Evolutionary conservation across 1,140 invertebrate genomes (phyloP), one percentile per base, ranked within the genome.

Genomic region (Sesamia nonagrioides): DNA sequence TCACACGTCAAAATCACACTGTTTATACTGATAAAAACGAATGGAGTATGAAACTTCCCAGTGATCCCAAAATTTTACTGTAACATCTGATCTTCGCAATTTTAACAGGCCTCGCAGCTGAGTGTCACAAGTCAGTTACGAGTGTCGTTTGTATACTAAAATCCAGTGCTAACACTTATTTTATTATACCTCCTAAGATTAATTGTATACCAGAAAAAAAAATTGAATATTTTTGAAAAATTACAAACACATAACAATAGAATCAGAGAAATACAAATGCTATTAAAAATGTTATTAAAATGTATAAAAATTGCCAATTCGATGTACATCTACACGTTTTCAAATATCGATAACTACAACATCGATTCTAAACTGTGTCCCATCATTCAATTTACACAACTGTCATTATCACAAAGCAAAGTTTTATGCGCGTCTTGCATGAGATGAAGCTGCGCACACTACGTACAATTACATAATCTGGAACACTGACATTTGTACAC

Each of bases 261-360:
- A 27, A 75, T 75, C 15, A 73, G 54, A 73, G 54, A 73, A 21
- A 60, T 73, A 73, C 71, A 60, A 73, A 73, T 52, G 15, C 15
- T n/a, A 73, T 56, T 21, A 42, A 60, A 71, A 58, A 60, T 58
- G 33, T 52, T 56, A 73, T 58, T 45, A 60, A 45, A 9, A 8
- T 48, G 18, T 50, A 73, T 73, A 73, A 58, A 69, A 71, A 45
- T 45, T 66, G 37, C 37, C 17, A 33, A 17, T 71, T 54, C 48
- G 68, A 71, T 54, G 68, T 45, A 54, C 18, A 45, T 17, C 33
- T 71, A 54, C 27, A 17, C 15, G 21, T 17, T 71, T 37, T 37
- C 7, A 37, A 7, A 66, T 21, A 45, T 40, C 48, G 48, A 66
- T 60, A 60, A 11, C 45, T 52, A 71, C 27, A 71, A 71, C 27